phyloP scores from a whole-genome alignment of 1,140 invertebrate genomes.

The Ladona fulva region DNA sequence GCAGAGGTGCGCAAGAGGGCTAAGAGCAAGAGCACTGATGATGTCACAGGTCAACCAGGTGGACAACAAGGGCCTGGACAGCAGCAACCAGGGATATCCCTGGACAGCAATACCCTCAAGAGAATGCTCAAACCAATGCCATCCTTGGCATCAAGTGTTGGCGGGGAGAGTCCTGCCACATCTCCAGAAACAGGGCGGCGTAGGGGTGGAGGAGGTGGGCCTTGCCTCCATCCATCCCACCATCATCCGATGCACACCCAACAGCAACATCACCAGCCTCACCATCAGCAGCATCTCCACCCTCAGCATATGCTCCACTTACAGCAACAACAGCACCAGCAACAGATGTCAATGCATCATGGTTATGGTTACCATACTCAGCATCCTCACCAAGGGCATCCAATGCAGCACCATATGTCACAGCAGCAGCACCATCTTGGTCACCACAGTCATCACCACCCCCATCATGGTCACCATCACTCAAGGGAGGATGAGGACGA shows the following conservation, averaged over 20 bases:
- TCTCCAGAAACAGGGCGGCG: constrained; percentile 78
- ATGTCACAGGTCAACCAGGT: constrained; percentile 48
- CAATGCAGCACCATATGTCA: background rate
- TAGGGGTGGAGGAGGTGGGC: constrained; percentile 30
- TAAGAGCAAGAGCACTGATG: constrained; percentile 82
- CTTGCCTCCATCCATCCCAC: constrained; percentile 39
- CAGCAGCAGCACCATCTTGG: background rate
- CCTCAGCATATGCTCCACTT: background rate
- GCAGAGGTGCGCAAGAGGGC: constrained; percentile 47
- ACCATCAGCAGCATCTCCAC: constrained; percentile 41
- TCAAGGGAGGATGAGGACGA: background rate
- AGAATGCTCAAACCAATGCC: constrained; percentile 89
- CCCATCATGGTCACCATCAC: background rate
- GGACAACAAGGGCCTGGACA: constrained; percentile 64
- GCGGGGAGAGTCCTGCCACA: constrained; percentile 66
- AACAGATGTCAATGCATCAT: background rate
- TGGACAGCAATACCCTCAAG: constrained; percentile 81
- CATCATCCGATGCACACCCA: constrained; percentile 31
- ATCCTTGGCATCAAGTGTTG: constrained; percentile 16
- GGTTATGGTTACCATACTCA: background rate
- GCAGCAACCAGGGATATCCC: constrained; percentile 42
- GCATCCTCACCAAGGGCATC: background rate
- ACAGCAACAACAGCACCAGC: background rate
- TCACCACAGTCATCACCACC: constrained; percentile 6
- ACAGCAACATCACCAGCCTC: constrained; percentile 31